Base-by-base conservation (phyloP, 1,140 invertebrate genomes). In the Saccostrea cuccullata region DNA sequence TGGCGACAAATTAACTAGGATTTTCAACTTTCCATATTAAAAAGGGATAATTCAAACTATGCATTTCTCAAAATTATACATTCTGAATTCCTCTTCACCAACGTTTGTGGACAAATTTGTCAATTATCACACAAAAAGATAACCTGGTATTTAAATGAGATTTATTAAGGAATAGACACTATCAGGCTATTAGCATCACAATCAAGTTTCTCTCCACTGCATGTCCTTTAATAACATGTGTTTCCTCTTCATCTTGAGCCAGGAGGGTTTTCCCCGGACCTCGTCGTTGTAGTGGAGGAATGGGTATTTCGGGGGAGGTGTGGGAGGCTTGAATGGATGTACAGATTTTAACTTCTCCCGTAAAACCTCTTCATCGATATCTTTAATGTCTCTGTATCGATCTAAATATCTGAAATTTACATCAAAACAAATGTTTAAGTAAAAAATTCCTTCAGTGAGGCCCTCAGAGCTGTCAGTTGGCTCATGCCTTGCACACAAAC, bases 371-470 rank as follows among this genome's bases (percentile, higher is more conserved):
- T 99, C 98, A 82, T 96, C 96, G 0, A 98, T 96, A 89, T 99
- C 96, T 95, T 98, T 98, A 0, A 96, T 96, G 95, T 99, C 98
- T 91, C 98, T 96, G 93, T 99, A 98, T 92, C 96, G 97, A 93
- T 99, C 98, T 96, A 99, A 95, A 95, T 99, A 99, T 85, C 96
- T 96, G 90, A 30, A 91, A 88, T 56, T 64, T 8, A 20, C 17
- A n/a, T 17, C n/a, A n/a, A 64, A 64, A 20, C 58, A 60, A 60
- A 11, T 60, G 58, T 60, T 13, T 11, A 8, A 60, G 3, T 6
- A 20, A 64, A 64, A 60, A 13, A 11, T 60, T 3, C 2, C 3
- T 4, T 60, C 58, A 36, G 30, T 36, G 30, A 36, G 30, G 2
- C 30, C 30, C 30, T 36, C 0, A 36, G 30, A 36, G 30, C 30